These are phyloP conservation scores for Psylliodes chrysocephalus DNA, from an alignment of 2,888 invertebrate species.

Conservation along the genomic window DNA sequence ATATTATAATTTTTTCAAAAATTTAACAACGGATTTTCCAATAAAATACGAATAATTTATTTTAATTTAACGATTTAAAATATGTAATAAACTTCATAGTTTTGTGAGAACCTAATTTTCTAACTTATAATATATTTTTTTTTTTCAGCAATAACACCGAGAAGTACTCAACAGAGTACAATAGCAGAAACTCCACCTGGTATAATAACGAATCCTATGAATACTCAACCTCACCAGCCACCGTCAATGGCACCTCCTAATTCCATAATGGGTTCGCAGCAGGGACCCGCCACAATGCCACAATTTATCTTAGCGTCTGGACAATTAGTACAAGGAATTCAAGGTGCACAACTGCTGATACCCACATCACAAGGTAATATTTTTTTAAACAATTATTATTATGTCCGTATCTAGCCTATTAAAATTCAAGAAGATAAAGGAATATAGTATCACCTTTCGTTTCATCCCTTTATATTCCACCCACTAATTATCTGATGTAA, in stretches of 20 bases:
- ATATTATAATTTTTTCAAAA: too few species aligned
- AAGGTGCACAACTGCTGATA: slow-evolving; percentile 93
- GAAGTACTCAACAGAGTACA: slow-evolving; percentile 48
- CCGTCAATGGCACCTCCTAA: slow-evolving; percentile 56
- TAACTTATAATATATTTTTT: neutral
- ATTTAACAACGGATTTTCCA: too few species aligned
- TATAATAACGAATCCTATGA: slow-evolving; percentile 46
- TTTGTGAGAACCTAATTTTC: too few species aligned
- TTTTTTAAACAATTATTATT: too few species aligned
- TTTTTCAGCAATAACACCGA: slow-evolving; percentile 50
- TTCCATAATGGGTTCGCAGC: slow-evolving; percentile 69
- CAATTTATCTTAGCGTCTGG: slow-evolving; percentile 92
- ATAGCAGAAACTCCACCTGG: slow-evolving; percentile 49
- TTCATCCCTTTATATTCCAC: too few species aligned
- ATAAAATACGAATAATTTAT: too few species aligned
- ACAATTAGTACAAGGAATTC: slow-evolving; percentile 91
- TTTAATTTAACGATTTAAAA: too few species aligned
- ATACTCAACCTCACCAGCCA: slow-evolving; percentile 44
- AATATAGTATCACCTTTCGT: too few species aligned
- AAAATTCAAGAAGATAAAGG: too few species aligned
- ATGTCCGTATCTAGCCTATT: too few species aligned
- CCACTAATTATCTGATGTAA: too few species aligned
- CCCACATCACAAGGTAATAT: slow-evolving; percentile 76
- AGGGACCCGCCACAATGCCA: slow-evolving; percentile 79
- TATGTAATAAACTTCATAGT: too few species aligned